phyloP scores from a whole-genome alignment of 2,888 invertebrate genomes.

The Elmis aenea region DNA sequence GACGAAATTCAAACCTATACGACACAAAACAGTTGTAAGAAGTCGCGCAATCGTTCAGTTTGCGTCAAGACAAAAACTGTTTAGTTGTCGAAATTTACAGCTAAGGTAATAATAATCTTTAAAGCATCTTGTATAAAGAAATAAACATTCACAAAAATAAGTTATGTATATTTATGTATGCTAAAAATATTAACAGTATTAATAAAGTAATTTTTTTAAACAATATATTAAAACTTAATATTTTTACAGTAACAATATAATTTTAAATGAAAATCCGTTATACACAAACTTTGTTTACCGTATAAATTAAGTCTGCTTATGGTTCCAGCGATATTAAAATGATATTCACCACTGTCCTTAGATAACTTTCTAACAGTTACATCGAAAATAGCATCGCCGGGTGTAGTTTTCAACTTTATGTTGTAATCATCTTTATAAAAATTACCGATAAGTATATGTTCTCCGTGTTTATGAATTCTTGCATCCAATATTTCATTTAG shows the following conservation, averaged over 20 bases:
- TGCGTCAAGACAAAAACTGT: no score
- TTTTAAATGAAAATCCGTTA: slow-evolving; percentile 68
- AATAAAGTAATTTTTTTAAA: no score
- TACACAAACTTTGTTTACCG: slow-evolving; percentile 74
- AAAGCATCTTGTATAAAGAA: no score
- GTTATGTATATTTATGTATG: no score
- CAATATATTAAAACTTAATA: no score
- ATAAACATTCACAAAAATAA: no score
- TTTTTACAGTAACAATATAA: slow-evolving; percentile 36
- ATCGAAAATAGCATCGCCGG: slow-evolving; percentile 73
- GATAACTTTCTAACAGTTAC: slow-evolving; percentile 58
- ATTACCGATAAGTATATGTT: slow-evolving; percentile 39
- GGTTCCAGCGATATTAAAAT: slow-evolving; percentile 60
- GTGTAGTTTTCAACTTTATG: slow-evolving; percentile 58
- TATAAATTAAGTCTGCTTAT: slow-evolving; percentile 75
- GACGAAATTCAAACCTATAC: no score
- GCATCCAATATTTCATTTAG: slow-evolving; percentile 62
- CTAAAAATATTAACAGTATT: no score
- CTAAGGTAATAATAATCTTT: no score
- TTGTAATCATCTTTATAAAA: slow-evolving; percentile 57
- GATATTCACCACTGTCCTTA: slow-evolving; percentile 36
- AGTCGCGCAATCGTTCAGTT: no score
- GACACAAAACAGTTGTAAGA: no score
- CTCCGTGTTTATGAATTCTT: slow-evolving; percentile 53
- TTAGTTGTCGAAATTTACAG: no score